Conservation (phyloP, 2,113 vertebrate genomes). For the Ceyx margarethae region DNA sequence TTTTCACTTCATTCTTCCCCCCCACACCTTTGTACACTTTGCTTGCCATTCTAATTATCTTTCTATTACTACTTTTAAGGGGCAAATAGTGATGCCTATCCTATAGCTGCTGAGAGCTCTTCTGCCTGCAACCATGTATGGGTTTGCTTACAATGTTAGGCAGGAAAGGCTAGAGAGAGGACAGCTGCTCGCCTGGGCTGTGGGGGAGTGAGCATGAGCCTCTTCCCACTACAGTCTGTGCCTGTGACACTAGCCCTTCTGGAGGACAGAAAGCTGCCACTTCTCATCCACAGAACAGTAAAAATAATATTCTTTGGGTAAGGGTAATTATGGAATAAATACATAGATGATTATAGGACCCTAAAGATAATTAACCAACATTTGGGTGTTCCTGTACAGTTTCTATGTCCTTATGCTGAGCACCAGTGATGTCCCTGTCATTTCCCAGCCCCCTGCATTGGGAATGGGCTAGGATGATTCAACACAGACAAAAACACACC, state of each 20-base stretch:
- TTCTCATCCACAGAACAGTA: neutral
- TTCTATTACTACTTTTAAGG: conserved; percentile 22
- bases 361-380: neutral
- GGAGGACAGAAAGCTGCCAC: neutral
- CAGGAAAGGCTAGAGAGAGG: neutral
- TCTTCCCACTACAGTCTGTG: neutral
- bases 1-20: neutral
- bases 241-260: neutral
- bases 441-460: neutral
- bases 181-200: neutral
- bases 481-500: neutral
- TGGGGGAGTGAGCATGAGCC: neutral
- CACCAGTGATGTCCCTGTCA: fast-evolving
- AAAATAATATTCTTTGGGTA: neutral
- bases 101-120: neutral
- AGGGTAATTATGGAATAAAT: neutral
- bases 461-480: neutral
- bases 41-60: conserved; percentile 41
- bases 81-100: neutral
- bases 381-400: neutral
- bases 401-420: neutral
- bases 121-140: neutral
- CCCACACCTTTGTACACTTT: neutral
- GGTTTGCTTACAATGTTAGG: neutral
- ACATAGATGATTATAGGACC: neutral